Conservation (phyloP, 2,888 invertebrate genomes). For the Watsonalla cultraria region DNA sequence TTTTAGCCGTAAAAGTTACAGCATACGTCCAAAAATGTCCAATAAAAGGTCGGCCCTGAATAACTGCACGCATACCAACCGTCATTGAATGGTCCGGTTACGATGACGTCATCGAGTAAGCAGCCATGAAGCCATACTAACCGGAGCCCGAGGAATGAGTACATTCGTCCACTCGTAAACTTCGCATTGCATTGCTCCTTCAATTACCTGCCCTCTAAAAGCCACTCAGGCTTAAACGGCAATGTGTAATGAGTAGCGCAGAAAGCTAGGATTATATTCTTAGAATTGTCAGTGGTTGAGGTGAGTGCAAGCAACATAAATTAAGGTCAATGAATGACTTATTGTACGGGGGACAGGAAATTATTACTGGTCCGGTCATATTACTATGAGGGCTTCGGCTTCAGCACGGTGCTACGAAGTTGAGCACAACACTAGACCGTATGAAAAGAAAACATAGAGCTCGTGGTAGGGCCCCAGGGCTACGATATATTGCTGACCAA, state of each 20-base stretch:
- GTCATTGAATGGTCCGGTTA: slow-evolving; percentile 48
- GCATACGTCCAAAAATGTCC: slow-evolving; percentile 5
- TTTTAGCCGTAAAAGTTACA: slow-evolving; percentile 13
- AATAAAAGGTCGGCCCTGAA: slow-evolving; percentile 26
- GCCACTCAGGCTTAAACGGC: slow-evolving; percentile 21
- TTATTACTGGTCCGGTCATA: slow-evolving; percentile 64
- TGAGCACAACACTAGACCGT: not conserved
- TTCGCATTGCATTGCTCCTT: slow-evolving; percentile 47
- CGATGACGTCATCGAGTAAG: slow-evolving; percentile 66
- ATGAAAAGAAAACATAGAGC: not conserved
- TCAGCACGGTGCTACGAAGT: not conserved
- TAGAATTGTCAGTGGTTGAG: slow-evolving; percentile 46
- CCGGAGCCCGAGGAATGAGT: slow-evolving; percentile 30
- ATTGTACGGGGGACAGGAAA: slow-evolving; percentile 72
- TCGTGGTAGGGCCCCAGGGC: too few relatives aligned
- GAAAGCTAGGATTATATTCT: slow-evolving; percentile 26
- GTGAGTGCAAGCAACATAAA: slow-evolving; percentile 71
- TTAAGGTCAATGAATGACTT: slow-evolving; percentile 77
- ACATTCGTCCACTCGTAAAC: slow-evolving; percentile 34
- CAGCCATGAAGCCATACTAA: slow-evolving; percentile 67
- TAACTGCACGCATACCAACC: slow-evolving; percentile 37
- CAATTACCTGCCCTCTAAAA: slow-evolving; percentile 31
- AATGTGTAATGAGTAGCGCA: slow-evolving; percentile 28
- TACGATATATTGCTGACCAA: too few relatives aligned
- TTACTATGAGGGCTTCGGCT: slow-evolving; percentile 31